Base-by-base conservation (phyloP, 2,113 vertebrate genomes). In the Platysteira castanea region DNA sequence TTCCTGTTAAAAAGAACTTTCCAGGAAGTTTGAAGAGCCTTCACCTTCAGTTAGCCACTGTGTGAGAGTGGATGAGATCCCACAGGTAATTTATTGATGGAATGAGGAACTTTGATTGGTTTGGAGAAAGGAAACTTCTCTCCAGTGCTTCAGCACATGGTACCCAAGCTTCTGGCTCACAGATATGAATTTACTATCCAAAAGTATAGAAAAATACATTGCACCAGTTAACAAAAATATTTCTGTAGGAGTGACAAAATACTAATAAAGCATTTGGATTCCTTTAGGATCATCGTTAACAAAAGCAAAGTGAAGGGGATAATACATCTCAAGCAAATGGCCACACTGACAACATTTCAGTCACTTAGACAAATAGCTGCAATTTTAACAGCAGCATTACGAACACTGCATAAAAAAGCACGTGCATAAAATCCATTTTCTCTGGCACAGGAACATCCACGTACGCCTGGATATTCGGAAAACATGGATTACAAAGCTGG, bases 41-140 rank as follows among this genome's bases (percentile, higher is more conserved):
- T 7, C 8, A 6, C 24, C 33, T 39, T 23, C 31, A 15, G 5
- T 9, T 6, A 22, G 23, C 2, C 18, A 5, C 46, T 33, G 27
- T 30, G 11, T 1, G 11, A 73, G 19, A 7, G 39, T 0, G 0
- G 73, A 15, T 23, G 13, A n/a, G 53, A 39, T 73, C 49, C 26
- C 76, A 59, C 30, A 35, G 3, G 4, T 11, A 10, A 77, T 21
- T 37, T 52, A 10, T 27, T 20, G 70, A 35, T 15, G 44, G 54
- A 52, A 59, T 2, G 1, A 59, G 11, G 11, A 82, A 33, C 6
- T 50, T 33, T 2, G 4, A 8, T 31, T 26, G 21, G 8, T 28
- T 52, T 4, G 1, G 37, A 89, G 49, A 77, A 84, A 39, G 18
- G 7, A 30, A 63, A 33, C 15, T 41, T 61, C 71, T 39, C 28